Conservation (phyloP, 2,113 vertebrate genomes). For the Cyphomyrus discorhynchus region DNA sequence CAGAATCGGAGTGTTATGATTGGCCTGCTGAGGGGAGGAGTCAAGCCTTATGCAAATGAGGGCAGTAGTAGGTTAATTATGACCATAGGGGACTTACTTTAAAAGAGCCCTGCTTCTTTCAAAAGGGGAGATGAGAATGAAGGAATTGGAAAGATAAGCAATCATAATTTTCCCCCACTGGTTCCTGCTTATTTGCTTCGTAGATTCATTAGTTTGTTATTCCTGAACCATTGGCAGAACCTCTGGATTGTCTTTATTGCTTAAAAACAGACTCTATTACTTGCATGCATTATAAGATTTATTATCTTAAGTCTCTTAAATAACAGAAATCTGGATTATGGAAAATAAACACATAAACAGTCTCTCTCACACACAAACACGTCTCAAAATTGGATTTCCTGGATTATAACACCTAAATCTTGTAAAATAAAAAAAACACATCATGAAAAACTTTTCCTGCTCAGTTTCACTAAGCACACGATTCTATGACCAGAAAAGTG, state of each 20-base stretch:
- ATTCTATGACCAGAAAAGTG: neutral
- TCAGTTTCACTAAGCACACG: neutral
- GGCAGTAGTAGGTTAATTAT: neutral
- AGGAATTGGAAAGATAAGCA: neutral
- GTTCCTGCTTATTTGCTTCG: neutral
- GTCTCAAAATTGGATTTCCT: neutral
- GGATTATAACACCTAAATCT: neutral
- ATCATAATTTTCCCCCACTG: neutral
- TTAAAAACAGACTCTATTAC: neutral
- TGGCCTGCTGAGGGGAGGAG: neutral
- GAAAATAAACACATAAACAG: neutral
- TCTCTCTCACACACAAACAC: too few relatives aligned
- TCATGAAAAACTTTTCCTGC: neutral
- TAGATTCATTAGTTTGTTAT: neutral
- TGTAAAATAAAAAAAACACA: neutral
- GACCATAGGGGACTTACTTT: neutral
- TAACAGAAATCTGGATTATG: neutral
- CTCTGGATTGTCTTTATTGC: neutral
- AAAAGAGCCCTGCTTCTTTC: neutral
- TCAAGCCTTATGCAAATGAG: neutral
- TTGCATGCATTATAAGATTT: neutral
- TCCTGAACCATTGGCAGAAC: neutral
- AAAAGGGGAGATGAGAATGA: neutral
- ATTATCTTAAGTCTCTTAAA: too few relatives aligned
- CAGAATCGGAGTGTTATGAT: neutral